A percentile compares a stretch with the other conserved stretches of the same genome.
Conservation (phyloP, 2,888 invertebrate species). For the Tetheella fluctuosa region DNA sequence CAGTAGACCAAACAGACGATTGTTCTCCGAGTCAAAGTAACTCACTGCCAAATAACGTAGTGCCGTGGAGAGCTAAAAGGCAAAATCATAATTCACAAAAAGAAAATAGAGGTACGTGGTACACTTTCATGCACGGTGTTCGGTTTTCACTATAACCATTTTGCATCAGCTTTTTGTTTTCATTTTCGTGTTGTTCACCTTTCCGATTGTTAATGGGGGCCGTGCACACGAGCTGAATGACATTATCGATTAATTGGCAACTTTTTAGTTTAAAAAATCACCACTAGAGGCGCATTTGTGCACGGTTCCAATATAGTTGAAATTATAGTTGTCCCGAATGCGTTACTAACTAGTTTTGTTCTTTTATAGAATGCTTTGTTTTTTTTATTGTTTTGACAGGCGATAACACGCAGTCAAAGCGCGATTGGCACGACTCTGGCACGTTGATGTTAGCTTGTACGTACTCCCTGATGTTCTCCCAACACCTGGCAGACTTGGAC, state of each 20-base stretch:
- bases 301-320: neutral
- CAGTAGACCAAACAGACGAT: constrained; percentile 69
- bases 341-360: constrained; percentile 18
- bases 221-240: neutral
- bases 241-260: no score
- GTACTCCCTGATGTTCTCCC: constrained; percentile 88
- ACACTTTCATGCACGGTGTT: constrained; percentile 75
- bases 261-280: no score
- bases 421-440: constrained; percentile 85
- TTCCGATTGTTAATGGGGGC: constrained; percentile 21
- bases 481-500: constrained; percentile 89
- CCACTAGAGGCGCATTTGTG: neutral
- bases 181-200: constrained; percentile 32
- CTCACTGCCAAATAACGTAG: constrained; percentile 74
- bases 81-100: constrained; percentile 76
- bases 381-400: constrained; percentile 70
- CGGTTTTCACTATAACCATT: constrained; percentile 77
- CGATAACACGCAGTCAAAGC: constrained; percentile 76
- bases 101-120: constrained; percentile 80
- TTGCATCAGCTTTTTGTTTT: constrained; percentile 64
- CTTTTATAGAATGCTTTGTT: constrained; percentile 53
- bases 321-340: constrained; percentile 8
- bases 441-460: constrained; percentile 90
- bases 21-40: constrained; percentile 75
- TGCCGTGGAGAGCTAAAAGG: constrained; percentile 79